These are phyloP conservation scores for Chloroceryle aenea DNA, from an alignment of 2,113 vertebrate genomes.

Conservation along the genomic window DNA sequence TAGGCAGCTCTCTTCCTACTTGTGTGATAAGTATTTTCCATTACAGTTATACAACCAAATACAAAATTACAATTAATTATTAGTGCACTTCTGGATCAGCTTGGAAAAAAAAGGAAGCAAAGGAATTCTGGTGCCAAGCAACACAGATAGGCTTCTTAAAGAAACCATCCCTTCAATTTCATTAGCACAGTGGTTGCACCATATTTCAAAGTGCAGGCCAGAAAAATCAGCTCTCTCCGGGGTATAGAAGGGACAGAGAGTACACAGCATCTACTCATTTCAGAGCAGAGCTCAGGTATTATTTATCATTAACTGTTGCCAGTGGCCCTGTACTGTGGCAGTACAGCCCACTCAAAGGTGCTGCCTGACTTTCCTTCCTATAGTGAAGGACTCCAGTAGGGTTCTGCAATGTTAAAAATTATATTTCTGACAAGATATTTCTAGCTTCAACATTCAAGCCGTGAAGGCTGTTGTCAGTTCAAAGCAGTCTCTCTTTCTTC, in stretches of 20 bases:
- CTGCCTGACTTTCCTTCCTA: background rate
- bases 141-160: background rate
- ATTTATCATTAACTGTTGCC: fast-evolving
- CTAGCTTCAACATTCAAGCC: slow-evolving; percentile 50
- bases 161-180: background rate
- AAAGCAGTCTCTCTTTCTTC: slow-evolving; percentile 37
- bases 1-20: background rate
- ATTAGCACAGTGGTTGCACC: background rate
- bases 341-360: fast-evolving
- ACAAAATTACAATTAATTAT: background rate
- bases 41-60: background rate
- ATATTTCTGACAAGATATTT: slow-evolving; percentile 52
- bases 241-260: background rate
- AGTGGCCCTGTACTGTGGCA: background rate
- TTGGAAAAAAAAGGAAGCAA: background rate
- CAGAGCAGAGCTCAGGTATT: background rate
- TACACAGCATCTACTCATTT: background rate
- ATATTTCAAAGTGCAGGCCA: fast-evolving
- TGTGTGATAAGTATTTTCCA: background rate
- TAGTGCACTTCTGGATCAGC: background rate
- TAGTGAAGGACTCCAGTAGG: background rate
- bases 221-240: background rate
- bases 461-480: slow-evolving; percentile 58
- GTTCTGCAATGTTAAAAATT: background rate
- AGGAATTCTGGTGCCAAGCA: background rate